These are phyloP conservation scores for Clivina fossor DNA, from an alignment of 2,888 invertebrate species.

Conservation along the genomic window DNA sequence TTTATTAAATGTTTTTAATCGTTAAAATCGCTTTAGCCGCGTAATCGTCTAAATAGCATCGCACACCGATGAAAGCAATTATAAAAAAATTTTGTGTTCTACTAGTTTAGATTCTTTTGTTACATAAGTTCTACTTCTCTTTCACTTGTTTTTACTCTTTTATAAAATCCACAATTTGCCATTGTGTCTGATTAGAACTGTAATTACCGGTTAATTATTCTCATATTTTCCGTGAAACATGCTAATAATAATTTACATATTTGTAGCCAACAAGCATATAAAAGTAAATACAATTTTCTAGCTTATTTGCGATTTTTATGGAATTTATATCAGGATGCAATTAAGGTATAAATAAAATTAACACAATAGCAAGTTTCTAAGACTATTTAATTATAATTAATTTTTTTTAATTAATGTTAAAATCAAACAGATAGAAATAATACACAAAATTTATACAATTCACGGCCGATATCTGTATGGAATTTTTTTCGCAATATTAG, in stretches of 20 bases:
- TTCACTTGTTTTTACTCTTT: slow-evolving; percentile 17
- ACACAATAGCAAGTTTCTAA: too few species aligned
- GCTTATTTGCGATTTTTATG: too few species aligned
- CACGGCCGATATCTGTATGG: too few species aligned
- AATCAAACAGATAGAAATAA: too few species aligned
- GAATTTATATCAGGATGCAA: too few species aligned
- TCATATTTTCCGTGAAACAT: slow-evolving; percentile 15
- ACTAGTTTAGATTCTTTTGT: slow-evolving; percentile 13
- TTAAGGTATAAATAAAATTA: too few species aligned
- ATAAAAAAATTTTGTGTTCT: slow-evolving; percentile 20
- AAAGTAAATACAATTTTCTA: too few species aligned
- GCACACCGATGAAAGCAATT: slow-evolving; percentile 10
- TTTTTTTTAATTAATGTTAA: too few species aligned
- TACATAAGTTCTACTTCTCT: slow-evolving; percentile 12
- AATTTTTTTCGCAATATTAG: too few species aligned
- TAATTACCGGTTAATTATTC: slow-evolving; percentile 24
- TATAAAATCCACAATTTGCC: slow-evolving; percentile 21
- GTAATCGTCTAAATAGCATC: slow-evolving; percentile 18
- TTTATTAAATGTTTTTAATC: slow-evolving; percentile 24
- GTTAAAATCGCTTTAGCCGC: slow-evolving; percentile 22
- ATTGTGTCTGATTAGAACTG: slow-evolving; percentile 19
- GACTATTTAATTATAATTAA: too few species aligned
- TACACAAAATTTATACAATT: too few species aligned
- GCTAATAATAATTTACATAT: slow-evolving; percentile 28
- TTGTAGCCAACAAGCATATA: too few species aligned